Percentiles rank a stretch among this genome's conserved stretches.
phyloP scores from a whole-genome alignment of 2,888 invertebrate species.

The Trachelus tabidus region DNA sequence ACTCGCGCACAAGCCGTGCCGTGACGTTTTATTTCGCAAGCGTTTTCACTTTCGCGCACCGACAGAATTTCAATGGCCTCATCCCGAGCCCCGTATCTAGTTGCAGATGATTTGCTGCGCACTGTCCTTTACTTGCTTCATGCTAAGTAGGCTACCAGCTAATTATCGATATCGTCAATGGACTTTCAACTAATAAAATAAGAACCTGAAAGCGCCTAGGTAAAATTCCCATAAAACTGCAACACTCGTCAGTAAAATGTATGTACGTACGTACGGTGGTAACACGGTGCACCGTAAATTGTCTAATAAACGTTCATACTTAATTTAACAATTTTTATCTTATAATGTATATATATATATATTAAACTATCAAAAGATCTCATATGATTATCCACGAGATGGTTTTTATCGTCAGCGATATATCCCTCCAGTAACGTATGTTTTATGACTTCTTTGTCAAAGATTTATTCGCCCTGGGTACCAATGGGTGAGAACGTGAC shows the following conservation, averaged over 20 bases:
- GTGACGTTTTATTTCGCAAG: background rate
- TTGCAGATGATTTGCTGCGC: background rate
- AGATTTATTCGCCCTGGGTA: background rate
- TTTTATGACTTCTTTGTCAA: background rate
- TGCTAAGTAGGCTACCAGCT: background rate
- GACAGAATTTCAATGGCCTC: background rate
- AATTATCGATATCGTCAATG: background rate
- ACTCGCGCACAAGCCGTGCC: background rate
- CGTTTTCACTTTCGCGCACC: background rate
- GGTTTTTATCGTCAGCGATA: background rate
- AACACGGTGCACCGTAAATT: background rate
- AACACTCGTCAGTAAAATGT: background rate
- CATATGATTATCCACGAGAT: background rate
- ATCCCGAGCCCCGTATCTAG: background rate
- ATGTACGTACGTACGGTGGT: background rate
- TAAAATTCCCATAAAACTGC: background rate
- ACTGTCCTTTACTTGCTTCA: background rate
- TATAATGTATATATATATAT: background rate
- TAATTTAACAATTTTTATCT: background rate
- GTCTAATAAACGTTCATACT: background rate
- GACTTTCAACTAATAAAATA: background rate
- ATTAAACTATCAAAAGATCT: background rate
- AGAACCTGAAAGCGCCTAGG: background rate
- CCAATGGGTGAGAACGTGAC: background rate
- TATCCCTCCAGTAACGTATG: background rate